phyloP scores from a whole-genome alignment of 2,113 vertebrate species.

The Saccopteryx bilineata region DNA sequence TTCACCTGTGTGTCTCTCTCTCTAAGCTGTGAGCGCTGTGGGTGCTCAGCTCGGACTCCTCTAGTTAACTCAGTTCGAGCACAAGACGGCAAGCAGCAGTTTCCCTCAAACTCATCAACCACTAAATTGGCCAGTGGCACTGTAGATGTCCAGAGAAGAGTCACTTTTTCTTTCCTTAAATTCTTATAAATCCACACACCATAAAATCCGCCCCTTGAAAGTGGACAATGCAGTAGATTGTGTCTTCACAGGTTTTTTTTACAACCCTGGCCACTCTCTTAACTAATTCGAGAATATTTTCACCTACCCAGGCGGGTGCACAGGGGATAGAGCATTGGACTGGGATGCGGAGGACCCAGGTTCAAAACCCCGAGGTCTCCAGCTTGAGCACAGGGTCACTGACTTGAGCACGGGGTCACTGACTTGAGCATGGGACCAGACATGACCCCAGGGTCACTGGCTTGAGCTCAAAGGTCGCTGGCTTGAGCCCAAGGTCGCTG shows the following conservation, averaged over 20 bases:
- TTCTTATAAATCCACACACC: background rate
- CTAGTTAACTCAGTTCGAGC: background rate
- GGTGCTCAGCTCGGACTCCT: background rate
- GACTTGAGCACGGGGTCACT: too few species aligned
- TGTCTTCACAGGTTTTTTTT: background rate
- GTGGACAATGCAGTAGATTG: background rate
- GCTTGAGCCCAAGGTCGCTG: too few species aligned
- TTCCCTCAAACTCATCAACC: background rate
- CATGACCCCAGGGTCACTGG: too few species aligned
- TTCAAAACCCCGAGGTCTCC: too few species aligned
- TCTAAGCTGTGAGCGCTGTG: background rate
- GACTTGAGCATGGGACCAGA: too few species aligned
- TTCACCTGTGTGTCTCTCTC: background rate
- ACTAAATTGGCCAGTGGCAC: background rate
- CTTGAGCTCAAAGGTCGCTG: too few species aligned
- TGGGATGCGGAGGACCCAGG: too few species aligned
- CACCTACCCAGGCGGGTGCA: too few species aligned
- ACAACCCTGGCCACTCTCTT: too few species aligned
- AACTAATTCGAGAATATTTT: constrained; percentile 31
- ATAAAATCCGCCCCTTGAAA: background rate
- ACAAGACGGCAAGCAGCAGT: background rate
- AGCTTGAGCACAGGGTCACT: too few species aligned
- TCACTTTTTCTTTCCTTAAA: background rate
- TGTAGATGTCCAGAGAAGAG: background rate
- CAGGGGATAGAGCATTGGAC: too few species aligned